Conservation (phyloP, 2,113 vertebrate species). For the Telmatochromis bifrenatus region DNA sequence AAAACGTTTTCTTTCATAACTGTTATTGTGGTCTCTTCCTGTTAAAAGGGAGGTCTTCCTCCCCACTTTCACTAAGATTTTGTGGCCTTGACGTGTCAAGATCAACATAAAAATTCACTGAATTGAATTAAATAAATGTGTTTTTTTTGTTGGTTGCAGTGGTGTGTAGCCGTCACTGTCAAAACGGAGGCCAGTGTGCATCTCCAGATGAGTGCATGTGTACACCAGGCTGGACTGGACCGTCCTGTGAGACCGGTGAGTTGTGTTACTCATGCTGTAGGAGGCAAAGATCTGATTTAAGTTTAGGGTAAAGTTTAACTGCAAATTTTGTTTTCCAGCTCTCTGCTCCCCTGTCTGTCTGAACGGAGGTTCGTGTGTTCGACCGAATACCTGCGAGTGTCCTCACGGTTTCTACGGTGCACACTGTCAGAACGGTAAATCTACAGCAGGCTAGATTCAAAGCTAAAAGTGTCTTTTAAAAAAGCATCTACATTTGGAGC, state of each 20-base stretch:
- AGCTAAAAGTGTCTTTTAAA: background rate
- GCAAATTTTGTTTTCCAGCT: constrained; percentile 26
- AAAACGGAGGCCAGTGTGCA: constrained; percentile 72
- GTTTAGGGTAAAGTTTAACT: background rate
- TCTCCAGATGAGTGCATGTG: constrained; percentile 74
- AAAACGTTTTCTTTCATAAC: background rate
- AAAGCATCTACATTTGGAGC: background rate
- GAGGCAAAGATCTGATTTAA: background rate
- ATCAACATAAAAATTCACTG: background rate
- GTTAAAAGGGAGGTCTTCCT: background rate
- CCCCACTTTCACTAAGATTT: background rate
- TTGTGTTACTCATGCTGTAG: background rate
- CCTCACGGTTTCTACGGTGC: constrained; percentile 67
- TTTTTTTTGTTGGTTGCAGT: constrained; percentile 15
- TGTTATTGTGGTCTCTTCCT: background rate
- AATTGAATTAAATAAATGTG: background rate
- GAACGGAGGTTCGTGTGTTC: constrained; percentile 62
- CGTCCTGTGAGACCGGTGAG: constrained; percentile 74
- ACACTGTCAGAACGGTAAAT: constrained; percentile 70
- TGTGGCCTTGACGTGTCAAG: no score
- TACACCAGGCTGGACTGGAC: constrained; percentile 72
- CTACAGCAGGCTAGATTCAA: no score
- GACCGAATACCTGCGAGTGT: constrained; percentile 57
- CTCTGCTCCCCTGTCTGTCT: constrained; percentile 66
- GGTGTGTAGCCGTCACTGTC: constrained; percentile 78